These are phyloP conservation scores for Halictus ligatus DNA, from an alignment of 2,888 invertebrate genomes.

Conservation along the genomic window DNA sequence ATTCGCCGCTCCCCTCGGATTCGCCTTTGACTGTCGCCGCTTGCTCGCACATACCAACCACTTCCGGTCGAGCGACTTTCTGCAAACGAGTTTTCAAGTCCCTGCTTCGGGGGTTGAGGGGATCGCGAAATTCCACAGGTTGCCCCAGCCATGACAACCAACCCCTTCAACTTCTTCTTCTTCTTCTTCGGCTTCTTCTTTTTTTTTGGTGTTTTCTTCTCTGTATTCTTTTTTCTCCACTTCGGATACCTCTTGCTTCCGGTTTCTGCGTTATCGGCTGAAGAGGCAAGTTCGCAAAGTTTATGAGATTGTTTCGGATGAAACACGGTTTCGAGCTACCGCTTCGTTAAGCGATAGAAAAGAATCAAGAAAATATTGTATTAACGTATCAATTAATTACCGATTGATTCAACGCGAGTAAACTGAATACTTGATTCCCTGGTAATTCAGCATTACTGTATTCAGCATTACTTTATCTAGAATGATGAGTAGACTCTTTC, in stretches of 20 bases:
- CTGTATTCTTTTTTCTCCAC: conserved; percentile 8
- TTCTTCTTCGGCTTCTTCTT: no score
- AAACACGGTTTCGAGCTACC: not conserved
- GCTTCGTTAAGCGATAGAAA: not conserved
- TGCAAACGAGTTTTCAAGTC: conserved; percentile 72
- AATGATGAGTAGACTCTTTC: no score
- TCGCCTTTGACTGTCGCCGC: conserved; percentile 31
- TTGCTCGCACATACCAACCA: conserved; percentile 58
- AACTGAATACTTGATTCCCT: no score
- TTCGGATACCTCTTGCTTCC: not conserved
- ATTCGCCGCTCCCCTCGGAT: conserved; percentile 39
- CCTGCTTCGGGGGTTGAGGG: conserved; percentile 54
- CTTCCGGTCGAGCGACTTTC: conserved; percentile 62
- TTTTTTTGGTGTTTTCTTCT: conserved; percentile 21
- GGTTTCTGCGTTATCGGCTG: not conserved
- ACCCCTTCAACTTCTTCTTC: conserved; percentile 28
- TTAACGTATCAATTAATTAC: no score
- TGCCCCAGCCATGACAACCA: conserved; percentile 51
- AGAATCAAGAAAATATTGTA: not conserved
- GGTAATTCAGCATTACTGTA: no score
- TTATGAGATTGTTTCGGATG: not conserved
- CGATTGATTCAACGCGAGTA: no score
- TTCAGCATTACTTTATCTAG: no score
- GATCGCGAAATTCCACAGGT: conserved; percentile 75
- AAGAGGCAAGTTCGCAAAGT: not conserved